Evolutionary conservation across 2,888 invertebrate genomes (phyloP), one percentile per base, ranked within the genome.

Genomic region (Steinernema carpocapsae): DNA sequence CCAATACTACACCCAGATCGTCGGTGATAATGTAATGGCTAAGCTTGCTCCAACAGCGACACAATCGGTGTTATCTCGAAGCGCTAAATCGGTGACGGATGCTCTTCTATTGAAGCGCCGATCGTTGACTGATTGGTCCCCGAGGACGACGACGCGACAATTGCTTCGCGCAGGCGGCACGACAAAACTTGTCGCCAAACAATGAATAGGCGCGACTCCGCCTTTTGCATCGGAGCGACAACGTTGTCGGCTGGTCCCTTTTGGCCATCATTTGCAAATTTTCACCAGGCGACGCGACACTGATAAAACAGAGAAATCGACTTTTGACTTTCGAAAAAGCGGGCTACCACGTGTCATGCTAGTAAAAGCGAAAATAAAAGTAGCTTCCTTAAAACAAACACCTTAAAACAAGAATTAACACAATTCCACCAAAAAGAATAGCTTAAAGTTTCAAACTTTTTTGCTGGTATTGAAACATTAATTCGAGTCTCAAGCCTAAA

Each of bases 101-200:
- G 64, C 32, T 29, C 64, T 32, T 37, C 32, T 64, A 64, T 64
- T 64, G 29, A 17, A 64, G 32, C 64, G 64, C 24, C 64, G 64
- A 64, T 29, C 32, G 64, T 64, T 64, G 64, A 64, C 64, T 64
- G 32, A 64, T 64, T 32, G 64, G 4, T 64, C 64, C 64, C 64
- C 1, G 3, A 32, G 32, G 64, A 64, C 29, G 22, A 32, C 6
- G 64, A 64, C 64, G 64, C 64, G 64, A 64, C 64, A 64, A 64
- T 64, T 64, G 64, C 32, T 32, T 64, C 3, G 64, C 29, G 64
- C 64, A 29, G 29, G 32, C 29, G 64, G 64, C 64, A 32, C 64
- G 64, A 64, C 64, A 64, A 64, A 64, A 64, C 64, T 64, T 64
- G 64, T 64, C 64, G 64, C 64, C 64, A 64, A 64, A 64, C 64